Evolutionary conservation across 2,888 invertebrate genomes (phyloP), one percentile per base, ranked within the genome.

Genomic region (Ectropis crepuscularia): DNA sequence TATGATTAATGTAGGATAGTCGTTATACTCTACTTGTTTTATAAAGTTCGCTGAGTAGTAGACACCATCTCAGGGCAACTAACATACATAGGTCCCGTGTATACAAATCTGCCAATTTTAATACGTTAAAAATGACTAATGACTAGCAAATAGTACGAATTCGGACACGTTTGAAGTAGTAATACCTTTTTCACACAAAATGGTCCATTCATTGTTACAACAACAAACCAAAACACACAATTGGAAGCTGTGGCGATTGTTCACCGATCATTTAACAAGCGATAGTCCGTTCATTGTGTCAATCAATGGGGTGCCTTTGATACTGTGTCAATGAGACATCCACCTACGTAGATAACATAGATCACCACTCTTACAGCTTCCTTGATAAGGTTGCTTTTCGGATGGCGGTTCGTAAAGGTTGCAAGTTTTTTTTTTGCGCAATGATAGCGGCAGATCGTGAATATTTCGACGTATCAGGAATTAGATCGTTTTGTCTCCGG

Each of bases 401-500:
- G 57, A 6, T n/a, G 6, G 16, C 8, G 12, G 16, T n/a, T 53
- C 49, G 53, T 50, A 47, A 12, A 38, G 69, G 71, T 73, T 77
- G 66, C 48, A 64, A 67, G 71, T 74, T 82, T 89, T 89, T n/a
- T 28, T 90, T 92, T 92, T 92, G 92, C 92, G 92, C 90, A 92
- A 92, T 91, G 92, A 92, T 90, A 91, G 76, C 81, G 75, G 70
- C 73, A 72, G 86, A 89, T 86, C 92, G 92, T 92, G 92, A 82
- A 90, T 89, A 90, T 90, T 87, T 81, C 82, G 84, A 85, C 85
- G 82, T 80, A 82, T 83, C 81, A 85, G 90, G 92, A 89, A 90
- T 92, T 92, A 92, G 87, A 76, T 71, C 81, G 89, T 90, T 92
- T 91, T 92, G 91, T 91, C 91, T 90, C 86, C 89, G 67, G 68